Conservation (phyloP, 2,888 invertebrate species). For the Phyllotreta cruciferae region DNA sequence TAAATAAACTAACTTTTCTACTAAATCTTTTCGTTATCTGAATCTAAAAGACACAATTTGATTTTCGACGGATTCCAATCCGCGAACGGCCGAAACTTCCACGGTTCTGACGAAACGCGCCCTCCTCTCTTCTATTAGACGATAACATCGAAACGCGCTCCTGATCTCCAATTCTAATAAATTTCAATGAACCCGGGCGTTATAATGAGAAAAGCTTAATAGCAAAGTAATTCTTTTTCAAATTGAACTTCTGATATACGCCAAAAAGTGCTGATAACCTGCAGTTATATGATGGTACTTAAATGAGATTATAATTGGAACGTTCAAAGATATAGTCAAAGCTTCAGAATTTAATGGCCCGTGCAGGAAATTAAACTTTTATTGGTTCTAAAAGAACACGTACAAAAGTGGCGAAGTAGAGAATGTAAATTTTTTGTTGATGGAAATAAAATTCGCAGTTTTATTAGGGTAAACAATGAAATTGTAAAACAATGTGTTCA, state of each 20-base stretch:
- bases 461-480: neutral
- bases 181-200: slow-evolving; percentile 28
- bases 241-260: slow-evolving; percentile 9
- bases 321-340: slow-evolving; percentile 10
- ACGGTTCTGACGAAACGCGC: slow-evolving; percentile 1
- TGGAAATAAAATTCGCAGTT: neutral
- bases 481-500: too few relatives aligned
- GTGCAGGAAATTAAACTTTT: slow-evolving; percentile 6
- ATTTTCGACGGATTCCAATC: neutral
- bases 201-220: slow-evolving; percentile 19
- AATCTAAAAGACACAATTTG: too few relatives aligned
- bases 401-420: slow-evolving; percentile 6
- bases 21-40: too few relatives aligned
- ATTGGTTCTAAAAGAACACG: slow-evolving; percentile 5
- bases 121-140: slow-evolving; percentile 16
- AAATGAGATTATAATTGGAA: slow-evolving; percentile 12
- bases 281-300: slow-evolving; percentile 3
- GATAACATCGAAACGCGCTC: slow-evolving; percentile 24
- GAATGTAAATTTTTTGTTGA: slow-evolving; percentile 1
- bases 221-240: slow-evolving; percentile 11
- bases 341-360: slow-evolving; percentile 4
- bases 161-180: slow-evolving; percentile 34
- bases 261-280: slow-evolving; percentile 9
- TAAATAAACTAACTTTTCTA: too few relatives aligned
- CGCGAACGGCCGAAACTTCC: neutral